Percentiles rank a stretch among this genome's conserved stretches.
Conservation (phyloP, 1,140 invertebrate species). For the Aethina tumida region DNA sequence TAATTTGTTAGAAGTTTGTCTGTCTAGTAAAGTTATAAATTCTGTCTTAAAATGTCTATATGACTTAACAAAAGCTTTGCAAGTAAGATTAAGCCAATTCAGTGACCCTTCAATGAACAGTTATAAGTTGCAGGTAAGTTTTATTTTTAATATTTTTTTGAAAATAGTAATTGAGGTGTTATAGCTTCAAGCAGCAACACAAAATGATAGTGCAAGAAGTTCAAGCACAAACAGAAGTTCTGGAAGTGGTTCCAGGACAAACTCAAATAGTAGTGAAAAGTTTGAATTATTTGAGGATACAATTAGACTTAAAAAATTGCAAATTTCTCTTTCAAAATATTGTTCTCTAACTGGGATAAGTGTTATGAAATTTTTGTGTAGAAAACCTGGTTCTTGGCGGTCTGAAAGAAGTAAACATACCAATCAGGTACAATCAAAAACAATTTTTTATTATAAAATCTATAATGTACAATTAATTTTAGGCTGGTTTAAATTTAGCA, state of each 20-base stretch:
- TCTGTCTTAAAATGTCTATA: constrained; percentile 36
- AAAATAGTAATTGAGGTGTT: too few species aligned
- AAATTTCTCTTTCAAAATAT: constrained; percentile 41
- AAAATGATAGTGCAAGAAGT: constrained; percentile 2
- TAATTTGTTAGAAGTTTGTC: constrained; percentile 23
- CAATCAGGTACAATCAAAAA: constrained; percentile 22
- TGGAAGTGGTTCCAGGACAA: constrained; percentile 3
- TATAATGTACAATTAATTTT: constrained; percentile 13
- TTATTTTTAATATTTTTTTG: too few species aligned
- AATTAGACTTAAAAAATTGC: constrained; percentile 36
- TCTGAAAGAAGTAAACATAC: constrained; percentile 10
- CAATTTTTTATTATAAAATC: constrained; percentile 4
- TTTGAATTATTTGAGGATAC: constrained; percentile 31
- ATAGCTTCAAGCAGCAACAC: too few species aligned
- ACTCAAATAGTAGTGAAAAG: constrained; percentile 6
- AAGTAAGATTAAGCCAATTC: constrained; percentile 40
- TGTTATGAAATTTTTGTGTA: constrained; percentile 33
- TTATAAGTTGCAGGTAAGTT: constrained; percentile 27
- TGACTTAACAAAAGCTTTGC: constrained; percentile 39
- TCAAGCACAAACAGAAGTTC: background rate
- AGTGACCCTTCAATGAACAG: constrained; percentile 41
- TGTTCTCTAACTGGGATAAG: constrained; percentile 40
- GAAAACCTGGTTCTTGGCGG: constrained; percentile 19
- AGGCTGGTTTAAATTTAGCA: constrained; percentile 29
- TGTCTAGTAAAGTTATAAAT: constrained; percentile 25